Conservation (phyloP, 2,113 vertebrate genomes). For the Callithrix jacchus region DNA sequence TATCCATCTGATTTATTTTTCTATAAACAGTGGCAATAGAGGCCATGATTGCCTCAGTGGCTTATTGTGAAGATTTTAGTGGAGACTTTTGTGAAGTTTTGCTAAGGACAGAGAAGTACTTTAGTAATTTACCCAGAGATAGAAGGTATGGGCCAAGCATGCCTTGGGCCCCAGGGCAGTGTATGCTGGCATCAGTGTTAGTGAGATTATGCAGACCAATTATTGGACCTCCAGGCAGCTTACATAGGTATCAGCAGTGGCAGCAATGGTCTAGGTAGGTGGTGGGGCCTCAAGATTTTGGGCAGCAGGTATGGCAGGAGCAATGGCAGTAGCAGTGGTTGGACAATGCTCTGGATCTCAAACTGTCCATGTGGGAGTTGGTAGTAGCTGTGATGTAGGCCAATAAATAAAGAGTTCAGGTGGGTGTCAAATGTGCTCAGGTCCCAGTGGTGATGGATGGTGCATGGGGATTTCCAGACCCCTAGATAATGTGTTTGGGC, state of each 20-base stretch:
- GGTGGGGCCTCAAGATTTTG: background rate
- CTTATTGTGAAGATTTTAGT: background rate
- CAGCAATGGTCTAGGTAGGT: background rate
- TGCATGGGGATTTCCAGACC: background rate
- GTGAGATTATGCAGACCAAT: background rate
- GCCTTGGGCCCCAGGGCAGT: background rate
- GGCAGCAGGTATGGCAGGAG: background rate
- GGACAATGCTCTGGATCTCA: background rate
- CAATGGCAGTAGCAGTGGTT: background rate
- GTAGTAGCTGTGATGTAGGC: background rate
- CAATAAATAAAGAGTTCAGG: fast-evolving
- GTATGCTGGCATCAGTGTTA: background rate
- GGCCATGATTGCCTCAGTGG: background rate
- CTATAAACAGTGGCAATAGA: background rate
- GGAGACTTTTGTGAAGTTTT: background rate
- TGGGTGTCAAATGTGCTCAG: background rate
- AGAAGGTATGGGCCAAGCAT: background rate
- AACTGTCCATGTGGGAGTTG: background rate
- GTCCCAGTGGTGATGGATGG: background rate
- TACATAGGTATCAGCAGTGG: background rate
- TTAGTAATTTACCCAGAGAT: background rate
- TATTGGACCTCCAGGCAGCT: background rate
- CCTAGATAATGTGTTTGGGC: background rate
- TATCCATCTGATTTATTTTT: background rate
- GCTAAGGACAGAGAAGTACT: background rate